phyloP scores from a whole-genome alignment of 64 coral and sea anemone species.

The Anthopleura sola region DNA sequence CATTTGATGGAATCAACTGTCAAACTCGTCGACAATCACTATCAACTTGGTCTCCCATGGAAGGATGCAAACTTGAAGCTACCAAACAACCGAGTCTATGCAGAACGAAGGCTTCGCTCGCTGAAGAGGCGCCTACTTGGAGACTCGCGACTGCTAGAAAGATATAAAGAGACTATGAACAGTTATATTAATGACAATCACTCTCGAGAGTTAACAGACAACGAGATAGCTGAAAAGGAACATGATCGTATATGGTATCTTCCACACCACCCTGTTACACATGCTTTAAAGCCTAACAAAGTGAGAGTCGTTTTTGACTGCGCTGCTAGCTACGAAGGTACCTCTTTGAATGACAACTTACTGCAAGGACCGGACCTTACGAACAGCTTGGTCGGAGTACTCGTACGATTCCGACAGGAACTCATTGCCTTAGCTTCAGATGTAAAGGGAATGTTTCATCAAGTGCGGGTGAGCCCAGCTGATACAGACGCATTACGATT shows the following conservation, averaged over 20 bases:
- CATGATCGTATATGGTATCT: background rate
- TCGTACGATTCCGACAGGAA: too few relatives aligned
- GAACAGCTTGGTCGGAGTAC: too few relatives aligned
- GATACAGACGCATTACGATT: too few relatives aligned
- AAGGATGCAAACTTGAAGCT: background rate
- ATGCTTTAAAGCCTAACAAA: background rate
- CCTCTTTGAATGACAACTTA: too few relatives aligned
- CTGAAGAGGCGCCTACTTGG: background rate
- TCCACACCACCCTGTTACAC: background rate
- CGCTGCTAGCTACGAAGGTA: too few relatives aligned
- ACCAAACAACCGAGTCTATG: background rate
- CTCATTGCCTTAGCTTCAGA: too few relatives aligned
- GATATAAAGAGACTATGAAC: background rate
- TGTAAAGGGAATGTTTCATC: too few relatives aligned
- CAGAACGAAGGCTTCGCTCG: background rate
- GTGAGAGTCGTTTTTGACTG: background rate
- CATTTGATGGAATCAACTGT: background rate
- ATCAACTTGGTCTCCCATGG: background rate
- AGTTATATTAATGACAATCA: background rate
- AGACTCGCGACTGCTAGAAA: background rate
- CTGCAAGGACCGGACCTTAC: too few relatives aligned
- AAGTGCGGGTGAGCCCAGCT: too few relatives aligned
- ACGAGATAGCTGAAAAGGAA: background rate
- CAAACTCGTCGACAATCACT: background rate
- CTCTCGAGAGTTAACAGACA: background rate